Conservation (phyloP, 2,113 vertebrate species). For the Spea multiplicata region DNA sequence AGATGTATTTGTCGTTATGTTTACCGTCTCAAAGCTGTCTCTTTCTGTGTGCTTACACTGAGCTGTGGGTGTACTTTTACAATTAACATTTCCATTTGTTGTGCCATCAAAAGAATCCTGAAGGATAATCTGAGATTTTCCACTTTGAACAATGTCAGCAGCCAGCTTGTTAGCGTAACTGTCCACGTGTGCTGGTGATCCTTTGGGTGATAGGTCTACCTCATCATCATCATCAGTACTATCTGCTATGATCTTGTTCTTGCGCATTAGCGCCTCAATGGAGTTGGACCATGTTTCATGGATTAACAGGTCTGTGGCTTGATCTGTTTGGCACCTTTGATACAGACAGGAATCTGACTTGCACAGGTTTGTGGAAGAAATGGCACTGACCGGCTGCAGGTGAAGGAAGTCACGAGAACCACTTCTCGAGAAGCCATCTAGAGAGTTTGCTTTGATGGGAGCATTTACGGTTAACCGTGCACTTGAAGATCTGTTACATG, state of each 20-base stretch:
- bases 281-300: slow-evolving; percentile 93
- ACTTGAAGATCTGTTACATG: slow-evolving; percentile 78
- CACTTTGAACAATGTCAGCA: slow-evolving; percentile 74
- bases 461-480: slow-evolving; percentile 80
- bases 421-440: slow-evolving; percentile 85
- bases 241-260: slow-evolving; percentile 90
- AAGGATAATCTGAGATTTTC: slow-evolving; percentile 67
- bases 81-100: slow-evolving; percentile 51
- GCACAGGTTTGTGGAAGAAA: slow-evolving; percentile 79
- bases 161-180: slow-evolving; percentile 73
- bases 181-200: slow-evolving; percentile 71
- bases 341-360: slow-evolving; percentile 96
- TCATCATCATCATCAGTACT: slow-evolving; percentile 71
- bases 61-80: slow-evolving; percentile 64
- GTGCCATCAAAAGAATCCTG: slow-evolving; percentile 63
- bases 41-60: slow-evolving; percentile 53
- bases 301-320: slow-evolving; percentile 90
- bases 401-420: slow-evolving; percentile 74
- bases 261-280: slow-evolving; percentile 92
- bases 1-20: slow-evolving; percentile 27
- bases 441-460: slow-evolving; percentile 91
- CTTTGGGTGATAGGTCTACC: slow-evolving; percentile 54
- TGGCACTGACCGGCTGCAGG: slow-evolving; percentile 67
- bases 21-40: slow-evolving; percentile 57
- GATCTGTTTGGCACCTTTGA: slow-evolving; percentile 79